Evolutionary conservation across 2,797 vertebrate species (phyloP), one percentile per base, ranked within the genome.

Genomic region (Karalla daura): DNA sequence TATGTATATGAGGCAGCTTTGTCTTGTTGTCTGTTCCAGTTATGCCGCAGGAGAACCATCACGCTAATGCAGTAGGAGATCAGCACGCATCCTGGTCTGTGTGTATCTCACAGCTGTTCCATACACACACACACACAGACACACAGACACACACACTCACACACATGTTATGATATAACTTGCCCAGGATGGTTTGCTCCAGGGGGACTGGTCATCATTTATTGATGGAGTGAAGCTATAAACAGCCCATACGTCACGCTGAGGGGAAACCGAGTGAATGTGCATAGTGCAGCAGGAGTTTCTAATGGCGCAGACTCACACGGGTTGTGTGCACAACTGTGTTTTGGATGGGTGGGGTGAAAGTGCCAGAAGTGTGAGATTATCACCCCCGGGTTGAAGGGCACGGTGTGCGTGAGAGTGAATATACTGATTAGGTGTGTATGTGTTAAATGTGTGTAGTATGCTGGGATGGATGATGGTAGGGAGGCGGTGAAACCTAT

Each of bases 241-340:
- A 81, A 62, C 50, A 56, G 68, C 36, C 45, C 18, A 11, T 63
- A 59, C 10, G 14, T 74, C 60, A 45, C 52, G 25, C 52, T 21
- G 27, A 51, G 9, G 12, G 46, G 50, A 45, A n/a, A 54, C 58
- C 18, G 9, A 20, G 12, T 40, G 32, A 50, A 71, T 78, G 46
- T 24, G 65, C 67, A 74, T 51, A 63, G 41, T 62, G 49, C 47
- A 45, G 40, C 39, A 9, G 62, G 20, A 17, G 8, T 44, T 66
- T 68, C 40, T 27, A 18, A 59, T 32, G 36, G 17, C 18, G 23
- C 20, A 21, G 46, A 54, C 35, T 56, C 28, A 27, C 8, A 40
- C 20, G 18, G 44, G 18, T 11, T 25, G 47, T 49, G 27, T 18
- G 67, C 39, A 56, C 40, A 72, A 41, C 60, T 9, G 41, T 50